Evolutionary conservation across 2,113 vertebrate genomes (phyloP).

Genomic region (Motacilla tschutschensis): DNA sequence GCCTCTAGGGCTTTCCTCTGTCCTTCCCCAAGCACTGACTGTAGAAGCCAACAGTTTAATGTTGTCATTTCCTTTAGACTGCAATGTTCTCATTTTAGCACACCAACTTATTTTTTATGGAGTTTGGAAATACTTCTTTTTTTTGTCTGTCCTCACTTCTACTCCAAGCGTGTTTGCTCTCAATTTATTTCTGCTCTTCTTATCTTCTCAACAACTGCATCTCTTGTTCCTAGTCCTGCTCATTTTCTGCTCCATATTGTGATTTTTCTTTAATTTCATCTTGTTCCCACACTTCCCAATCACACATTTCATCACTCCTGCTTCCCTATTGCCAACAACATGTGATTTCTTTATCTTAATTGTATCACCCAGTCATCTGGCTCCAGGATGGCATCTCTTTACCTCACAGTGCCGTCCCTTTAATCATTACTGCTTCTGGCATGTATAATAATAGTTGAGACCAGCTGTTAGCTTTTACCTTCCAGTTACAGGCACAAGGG

Average conservation of each 20-base stretch:
- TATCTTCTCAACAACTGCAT: slow-evolving; percentile 52
- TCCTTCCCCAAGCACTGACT: background rate
- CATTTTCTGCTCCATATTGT: slow-evolving; percentile 54
- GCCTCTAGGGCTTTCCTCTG: background rate
- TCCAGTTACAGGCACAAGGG: slow-evolving; percentile 1
- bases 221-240: slow-evolving; percentile 63
- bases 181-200: slow-evolving; percentile 62
- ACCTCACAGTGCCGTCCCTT: slow-evolving; percentile 44
- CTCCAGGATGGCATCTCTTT: slow-evolving; percentile 57
- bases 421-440: slow-evolving; percentile 58
- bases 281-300: slow-evolving; percentile 45
- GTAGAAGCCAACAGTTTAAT: background rate
- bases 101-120: slow-evolving; percentile 37
- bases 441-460: slow-evolving; percentile 50
- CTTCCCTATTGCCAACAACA: slow-evolving; percentile 52
- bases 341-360: slow-evolving; percentile 63
- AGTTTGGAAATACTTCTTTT: slow-evolving; percentile 23
- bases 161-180: slow-evolving; percentile 54
- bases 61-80: background rate
- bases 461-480: slow-evolving; percentile 56
- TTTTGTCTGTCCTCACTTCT: slow-evolving; percentile 16
- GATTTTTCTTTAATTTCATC: slow-evolving; percentile 57
- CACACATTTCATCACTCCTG: slow-evolving; percentile 60
- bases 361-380: slow-evolving; percentile 60
- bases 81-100: slow-evolving; percentile 6